These are phyloP conservation scores for Alcedo quadribrachys DNA, from an alignment of 2,797 vertebrate genomes.

Conservation along the genomic window DNA sequence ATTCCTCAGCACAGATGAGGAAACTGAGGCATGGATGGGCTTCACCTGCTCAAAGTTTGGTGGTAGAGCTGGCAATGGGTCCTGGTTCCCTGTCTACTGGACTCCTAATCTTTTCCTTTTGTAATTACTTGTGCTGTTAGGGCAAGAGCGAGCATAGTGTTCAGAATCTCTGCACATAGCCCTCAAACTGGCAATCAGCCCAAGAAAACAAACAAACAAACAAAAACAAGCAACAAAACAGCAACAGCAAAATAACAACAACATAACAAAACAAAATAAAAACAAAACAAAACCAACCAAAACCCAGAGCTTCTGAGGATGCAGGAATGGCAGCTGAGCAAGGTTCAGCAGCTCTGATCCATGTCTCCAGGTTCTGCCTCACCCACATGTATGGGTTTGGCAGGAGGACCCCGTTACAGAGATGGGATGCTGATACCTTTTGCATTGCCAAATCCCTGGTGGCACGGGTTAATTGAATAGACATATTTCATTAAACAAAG, in stretches of 20 bases:
- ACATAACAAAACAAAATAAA: no score
- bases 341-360: not conserved
- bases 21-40: not conserved
- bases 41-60: not conserved
- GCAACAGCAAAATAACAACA: no score
- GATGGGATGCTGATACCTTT: not conserved
- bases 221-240: rapidly evolving
- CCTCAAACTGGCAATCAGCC: not conserved
- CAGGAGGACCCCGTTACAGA: not conserved
- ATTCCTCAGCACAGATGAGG: not conserved
- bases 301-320: not conserved
- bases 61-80: not conserved
- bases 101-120: not conserved
- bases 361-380: not conserved
- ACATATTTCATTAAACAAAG: constrained; percentile 81
- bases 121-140: rapidly evolving
- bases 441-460: constrained; percentile 40
- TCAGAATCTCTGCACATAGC: not conserved
- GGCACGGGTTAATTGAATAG: constrained; percentile 74
- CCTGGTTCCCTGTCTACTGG: not conserved
- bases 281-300: no score
- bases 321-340: not conserved
- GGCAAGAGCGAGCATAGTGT: not conserved
- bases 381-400: not conserved
- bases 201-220: rapidly evolving